phyloP scores from a whole-genome alignment of 2,888 invertebrate genomes.

The Sinelater perroti region DNA sequence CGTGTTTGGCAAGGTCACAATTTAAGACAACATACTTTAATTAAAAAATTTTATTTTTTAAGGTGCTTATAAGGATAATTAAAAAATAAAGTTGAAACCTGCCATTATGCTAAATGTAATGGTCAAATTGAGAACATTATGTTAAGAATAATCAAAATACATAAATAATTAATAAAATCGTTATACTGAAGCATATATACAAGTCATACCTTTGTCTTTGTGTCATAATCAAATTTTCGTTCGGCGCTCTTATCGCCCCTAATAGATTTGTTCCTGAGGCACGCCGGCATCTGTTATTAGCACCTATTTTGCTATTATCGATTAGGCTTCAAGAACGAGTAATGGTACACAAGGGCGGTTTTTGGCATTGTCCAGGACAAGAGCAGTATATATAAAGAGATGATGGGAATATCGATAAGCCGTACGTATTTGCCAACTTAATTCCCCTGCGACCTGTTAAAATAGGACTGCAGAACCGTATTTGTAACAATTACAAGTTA shows the following conservation, averaged over 20 bases:
- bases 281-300: slow-evolving; percentile 21
- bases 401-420: slow-evolving; percentile 47
- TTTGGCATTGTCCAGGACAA: slow-evolving; percentile 32
- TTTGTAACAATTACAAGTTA: slow-evolving; percentile 45
- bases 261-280: slow-evolving; percentile 11
- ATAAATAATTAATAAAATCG: too few species aligned
- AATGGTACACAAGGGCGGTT: neutral
- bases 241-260: slow-evolving; percentile 13
- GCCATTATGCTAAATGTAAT: too few species aligned
- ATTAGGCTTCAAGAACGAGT: slow-evolving; percentile 4
- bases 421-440: slow-evolving; percentile 46
- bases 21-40: too few species aligned
- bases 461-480: slow-evolving; percentile 45
- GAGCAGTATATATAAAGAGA: slow-evolving; percentile 39
- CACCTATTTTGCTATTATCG: slow-evolving; percentile 19
- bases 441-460: slow-evolving; percentile 47
- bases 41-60: too few species aligned
- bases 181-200: too few species aligned
- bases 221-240: slow-evolving; percentile 9
- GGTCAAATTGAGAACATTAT: too few species aligned
- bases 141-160: too few species aligned
- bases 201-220: too few species aligned
- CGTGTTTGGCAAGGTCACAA: too few species aligned
- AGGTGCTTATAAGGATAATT: too few species aligned
- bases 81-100: too few species aligned